These are phyloP conservation scores for Drosophila azteca DNA, from an alignment of 1,140 invertebrate species.

Conservation along the genomic window DNA sequence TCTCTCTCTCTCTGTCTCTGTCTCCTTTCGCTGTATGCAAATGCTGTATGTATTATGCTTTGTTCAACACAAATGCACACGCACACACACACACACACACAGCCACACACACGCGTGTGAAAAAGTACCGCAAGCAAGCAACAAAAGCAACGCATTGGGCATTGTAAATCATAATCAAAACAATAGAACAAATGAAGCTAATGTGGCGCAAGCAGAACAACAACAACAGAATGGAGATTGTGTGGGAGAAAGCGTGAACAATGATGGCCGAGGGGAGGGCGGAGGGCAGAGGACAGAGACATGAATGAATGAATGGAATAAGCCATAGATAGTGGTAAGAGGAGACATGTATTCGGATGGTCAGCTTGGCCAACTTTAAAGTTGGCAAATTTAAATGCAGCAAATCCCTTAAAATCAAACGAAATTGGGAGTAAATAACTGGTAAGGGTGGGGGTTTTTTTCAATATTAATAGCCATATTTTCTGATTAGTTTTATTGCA, in stretches of 20 bases:
- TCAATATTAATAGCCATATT: background rate
- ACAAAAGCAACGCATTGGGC: slow-evolving; percentile 76
- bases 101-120: slow-evolving; percentile 18
- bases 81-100: slow-evolving; percentile 13
- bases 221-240: slow-evolving; percentile 9
- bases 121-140: slow-evolving; percentile 52
- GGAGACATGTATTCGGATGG: too few relatives aligned
- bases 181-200: slow-evolving; percentile 82
- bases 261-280: background rate
- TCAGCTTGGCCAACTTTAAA: slow-evolving; percentile 22
- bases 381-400: slow-evolving; percentile 38
- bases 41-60: slow-evolving; percentile 54
- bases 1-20: background rate
- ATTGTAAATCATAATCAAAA: slow-evolving; percentile 83
- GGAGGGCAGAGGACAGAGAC: too few relatives aligned
- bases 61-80: slow-evolving; percentile 48
- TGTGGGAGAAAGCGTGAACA: slow-evolving; percentile 8
- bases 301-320: background rate
- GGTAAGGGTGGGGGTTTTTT: too few relatives aligned
- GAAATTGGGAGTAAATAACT: background rate
- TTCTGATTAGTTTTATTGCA: too few relatives aligned
- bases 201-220: slow-evolving; percentile 66
- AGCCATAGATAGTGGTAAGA: background rate
- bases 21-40: slow-evolving; percentile 38
- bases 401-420: slow-evolving; percentile 12